phyloP scores from a whole-genome alignment of 2,113 vertebrate genomes.

The Strix uralensis region DNA sequence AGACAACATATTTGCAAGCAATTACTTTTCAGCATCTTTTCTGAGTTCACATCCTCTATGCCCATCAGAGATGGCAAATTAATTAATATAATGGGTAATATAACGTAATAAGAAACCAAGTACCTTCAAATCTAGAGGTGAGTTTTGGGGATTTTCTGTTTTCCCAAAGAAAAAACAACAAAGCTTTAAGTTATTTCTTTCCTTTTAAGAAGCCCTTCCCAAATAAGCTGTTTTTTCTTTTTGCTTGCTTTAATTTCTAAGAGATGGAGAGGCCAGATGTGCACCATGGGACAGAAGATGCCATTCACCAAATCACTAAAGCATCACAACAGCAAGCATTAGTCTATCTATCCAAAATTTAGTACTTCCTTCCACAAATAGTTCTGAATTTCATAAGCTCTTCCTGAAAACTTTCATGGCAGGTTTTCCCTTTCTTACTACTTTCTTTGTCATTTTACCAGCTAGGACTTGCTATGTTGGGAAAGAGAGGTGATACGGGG shows the following conservation, averaged over 20 bases:
- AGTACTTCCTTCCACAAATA: neutral
- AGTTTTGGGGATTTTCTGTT: neutral
- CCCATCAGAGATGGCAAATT: constrained; percentile 37
- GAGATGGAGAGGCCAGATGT: neutral
- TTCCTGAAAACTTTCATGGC: neutral
- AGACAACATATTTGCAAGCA: constrained; percentile 46
- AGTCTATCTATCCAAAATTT: neutral
- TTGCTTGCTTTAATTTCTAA: neutral
- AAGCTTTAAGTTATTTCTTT: neutral
- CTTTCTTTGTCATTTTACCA: neutral
- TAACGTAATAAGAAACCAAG: neutral
- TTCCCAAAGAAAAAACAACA: neutral
- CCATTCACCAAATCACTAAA: neutral
- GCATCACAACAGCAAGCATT: neutral
- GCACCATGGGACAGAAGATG: neutral
- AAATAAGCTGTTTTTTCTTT: neutral
- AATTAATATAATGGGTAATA: constrained; percentile 37
- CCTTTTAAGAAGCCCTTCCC: neutral
- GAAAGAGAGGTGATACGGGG: neutral
- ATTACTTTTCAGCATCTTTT: constrained; percentile 57
- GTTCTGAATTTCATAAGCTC: neutral
- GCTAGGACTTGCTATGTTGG: neutral
- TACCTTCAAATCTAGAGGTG: neutral
- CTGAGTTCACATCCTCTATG: constrained; percentile 46
- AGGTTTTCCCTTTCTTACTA: neutral